These are phyloP conservation scores for Diachrysia chrysitis DNA, from an alignment of 2,888 invertebrate species.

Conservation along the genomic window DNA sequence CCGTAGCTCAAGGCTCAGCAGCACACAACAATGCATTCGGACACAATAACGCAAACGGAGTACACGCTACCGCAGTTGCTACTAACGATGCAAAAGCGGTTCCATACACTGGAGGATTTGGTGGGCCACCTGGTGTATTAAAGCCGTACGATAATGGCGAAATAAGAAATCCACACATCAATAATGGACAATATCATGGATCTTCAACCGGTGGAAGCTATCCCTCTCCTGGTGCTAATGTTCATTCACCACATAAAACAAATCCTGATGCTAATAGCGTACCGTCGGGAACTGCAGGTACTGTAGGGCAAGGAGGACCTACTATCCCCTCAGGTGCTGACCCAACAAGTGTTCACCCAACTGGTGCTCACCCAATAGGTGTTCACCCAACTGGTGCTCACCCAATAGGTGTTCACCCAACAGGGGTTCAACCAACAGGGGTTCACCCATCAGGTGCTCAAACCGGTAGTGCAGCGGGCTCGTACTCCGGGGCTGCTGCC, in stretches of 20 bases:
- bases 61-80: slow-evolving; percentile 58
- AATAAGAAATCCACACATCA: slow-evolving; percentile 38
- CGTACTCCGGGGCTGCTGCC: slow-evolving; percentile 69
- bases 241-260: slow-evolving; percentile 28
- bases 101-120: slow-evolving; percentile 81
- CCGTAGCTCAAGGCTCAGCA: slow-evolving; percentile 16
- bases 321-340: slow-evolving; percentile 35
- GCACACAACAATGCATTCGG: slow-evolving; percentile 22
- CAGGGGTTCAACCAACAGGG: slow-evolving; percentile 42
- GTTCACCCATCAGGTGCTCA: slow-evolving; percentile 37
- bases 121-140: slow-evolving; percentile 82
- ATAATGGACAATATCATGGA: slow-evolving; percentile 36
- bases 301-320: slow-evolving; percentile 37
- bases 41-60: slow-evolving; percentile 34
- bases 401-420: too few species aligned
- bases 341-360: too few species aligned
- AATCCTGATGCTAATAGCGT: slow-evolving; percentile 14
- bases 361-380: slow-evolving; percentile 44
- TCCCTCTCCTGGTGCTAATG: slow-evolving; percentile 37
- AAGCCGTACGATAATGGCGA: slow-evolving; percentile 78
- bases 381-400: slow-evolving; percentile 37
- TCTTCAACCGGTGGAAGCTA: slow-evolving; percentile 42
- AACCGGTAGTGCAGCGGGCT: slow-evolving; percentile 54
- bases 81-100: slow-evolving; percentile 69
- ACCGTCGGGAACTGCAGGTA: not conserved